Base-by-base conservation (phyloP, 2,113 vertebrate species). In the Riparia riparia region DNA sequence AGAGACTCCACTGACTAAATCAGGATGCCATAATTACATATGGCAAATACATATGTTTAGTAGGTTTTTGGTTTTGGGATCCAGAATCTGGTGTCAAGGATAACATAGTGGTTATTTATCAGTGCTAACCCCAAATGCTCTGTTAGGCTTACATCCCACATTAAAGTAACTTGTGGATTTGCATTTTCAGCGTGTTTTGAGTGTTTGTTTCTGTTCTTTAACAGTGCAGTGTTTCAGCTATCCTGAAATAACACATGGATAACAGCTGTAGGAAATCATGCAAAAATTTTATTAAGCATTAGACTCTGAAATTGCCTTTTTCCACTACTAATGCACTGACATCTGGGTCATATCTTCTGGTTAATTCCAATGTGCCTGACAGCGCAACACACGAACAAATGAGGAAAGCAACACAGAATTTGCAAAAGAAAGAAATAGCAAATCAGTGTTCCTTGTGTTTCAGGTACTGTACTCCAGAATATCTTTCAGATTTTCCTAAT, bases 231-330 rank as follows among this genome's bases (percentile, higher is more conserved):
- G 89, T 78, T 92, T 95, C 89, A 96, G 66, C 80, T 95, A 78
- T 74, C 60, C 94, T 96, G 95, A 86, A 88, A 92, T 73, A 96
- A 95, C 95, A 97, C 93, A 95, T 94, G 94, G 93, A 86, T 92
- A 97, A 92, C 93, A 96, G 96, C 96, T 97, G 94, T 94, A 96
- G 66, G 82, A 88, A 96, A 92, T 96, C 87, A 96, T 90, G 91
- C 92, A 95, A 95, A 96, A 86, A 83, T 89, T 97, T 92, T 95
- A 94, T 94, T 96, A 95, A 96, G 85, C 89, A 73, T 65, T 95
- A 95, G 89, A 92, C 91, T 94, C 91, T 94, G 92, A 90, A 97
- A 97, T 92, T 95, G 94, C 82, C 58, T 97, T 89, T 97, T 97
- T 86, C 94, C 87, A 96, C 87, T 97, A 87, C 86, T 93, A 92